phyloP scores from a whole-genome alignment of 1,140 invertebrate genomes.

The Parasteatoda tepidariorum region DNA sequence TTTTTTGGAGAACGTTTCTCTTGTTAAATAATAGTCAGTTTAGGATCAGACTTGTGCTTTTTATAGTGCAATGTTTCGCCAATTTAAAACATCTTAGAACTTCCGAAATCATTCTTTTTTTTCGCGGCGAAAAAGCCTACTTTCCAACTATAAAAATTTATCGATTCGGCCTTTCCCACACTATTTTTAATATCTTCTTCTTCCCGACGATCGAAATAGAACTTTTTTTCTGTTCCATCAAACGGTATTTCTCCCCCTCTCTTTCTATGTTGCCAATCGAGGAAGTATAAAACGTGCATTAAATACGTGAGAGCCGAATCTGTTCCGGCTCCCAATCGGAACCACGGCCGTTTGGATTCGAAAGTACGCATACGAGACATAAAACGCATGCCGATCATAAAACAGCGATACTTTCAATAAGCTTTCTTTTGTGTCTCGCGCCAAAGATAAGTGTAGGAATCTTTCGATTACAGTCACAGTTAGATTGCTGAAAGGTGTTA shows the following conservation, averaged over 20 bases:
- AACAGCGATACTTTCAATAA: constrained; percentile 13
- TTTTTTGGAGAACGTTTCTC: no score
- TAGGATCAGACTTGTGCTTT: neutral
- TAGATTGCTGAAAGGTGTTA: neutral
- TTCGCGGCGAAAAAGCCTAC: neutral
- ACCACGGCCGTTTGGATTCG: constrained; percentile 45
- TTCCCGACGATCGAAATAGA: constrained; percentile 10
- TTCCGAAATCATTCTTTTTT: neutral
- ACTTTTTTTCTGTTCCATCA: neutral
- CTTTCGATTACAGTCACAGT: neutral
- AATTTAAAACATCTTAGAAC: neutral
- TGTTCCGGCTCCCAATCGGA: constrained; percentile 47
- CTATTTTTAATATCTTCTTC: constrained; percentile 47
- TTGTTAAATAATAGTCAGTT: no score
- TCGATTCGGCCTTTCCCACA: constrained; percentile 59
- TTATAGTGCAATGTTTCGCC: neutral
- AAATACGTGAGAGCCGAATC: constrained; percentile 22
- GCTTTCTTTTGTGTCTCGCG: constrained; percentile 11
- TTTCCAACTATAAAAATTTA: constrained; percentile 51
- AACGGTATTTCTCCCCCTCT: neutral
- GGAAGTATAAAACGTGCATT: constrained; percentile 50
- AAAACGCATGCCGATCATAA: constrained; percentile 11
- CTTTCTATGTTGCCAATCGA: neutral
- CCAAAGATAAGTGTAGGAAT: neutral
- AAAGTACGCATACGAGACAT: constrained; percentile 39